Conservation (phyloP, 2,113 vertebrate genomes). For the Pelecanus crispus region DNA sequence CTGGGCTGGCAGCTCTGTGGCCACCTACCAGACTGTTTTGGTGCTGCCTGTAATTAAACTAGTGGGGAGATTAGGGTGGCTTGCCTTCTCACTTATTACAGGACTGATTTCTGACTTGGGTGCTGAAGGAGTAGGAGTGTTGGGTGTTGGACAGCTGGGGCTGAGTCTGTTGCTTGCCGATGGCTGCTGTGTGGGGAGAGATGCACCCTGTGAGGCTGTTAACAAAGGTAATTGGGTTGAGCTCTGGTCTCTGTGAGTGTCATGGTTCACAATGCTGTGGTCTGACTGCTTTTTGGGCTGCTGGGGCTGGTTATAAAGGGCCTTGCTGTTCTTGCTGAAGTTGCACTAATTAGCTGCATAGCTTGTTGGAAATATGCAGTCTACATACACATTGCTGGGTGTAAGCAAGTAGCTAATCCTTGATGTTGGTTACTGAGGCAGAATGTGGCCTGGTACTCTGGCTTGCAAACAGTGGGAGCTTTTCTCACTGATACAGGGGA, state of each 20-base stretch:
- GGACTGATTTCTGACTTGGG: neutral
- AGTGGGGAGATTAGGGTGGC: neutral
- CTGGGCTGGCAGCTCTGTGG: neutral
- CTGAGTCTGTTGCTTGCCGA: neutral
- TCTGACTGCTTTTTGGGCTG: neutral
- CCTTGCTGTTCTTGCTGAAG: slow-evolving; percentile 34
- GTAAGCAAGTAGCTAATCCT: slow-evolving; percentile 32
- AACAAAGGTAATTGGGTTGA: neutral
- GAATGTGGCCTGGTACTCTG: neutral
- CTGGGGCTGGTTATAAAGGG: neutral
- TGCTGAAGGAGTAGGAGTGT: neutral
- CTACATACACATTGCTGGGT: neutral
- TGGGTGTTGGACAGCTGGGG: neutral
- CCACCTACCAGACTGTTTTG: neutral
- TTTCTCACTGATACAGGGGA: neutral
- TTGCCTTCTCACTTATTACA: neutral
- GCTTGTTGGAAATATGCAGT: neutral
- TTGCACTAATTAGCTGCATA: slow-evolving; percentile 5
- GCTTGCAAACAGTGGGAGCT: neutral
- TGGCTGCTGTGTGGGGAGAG: neutral
- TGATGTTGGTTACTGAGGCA: neutral
- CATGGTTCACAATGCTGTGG: neutral
- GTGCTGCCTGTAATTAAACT: slow-evolving; percentile 36
- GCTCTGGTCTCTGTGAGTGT: neutral
- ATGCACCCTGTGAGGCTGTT: neutral